phyloP scores from a whole-genome alignment of 2,888 invertebrate species.

The Conistra vaccinii region DNA sequence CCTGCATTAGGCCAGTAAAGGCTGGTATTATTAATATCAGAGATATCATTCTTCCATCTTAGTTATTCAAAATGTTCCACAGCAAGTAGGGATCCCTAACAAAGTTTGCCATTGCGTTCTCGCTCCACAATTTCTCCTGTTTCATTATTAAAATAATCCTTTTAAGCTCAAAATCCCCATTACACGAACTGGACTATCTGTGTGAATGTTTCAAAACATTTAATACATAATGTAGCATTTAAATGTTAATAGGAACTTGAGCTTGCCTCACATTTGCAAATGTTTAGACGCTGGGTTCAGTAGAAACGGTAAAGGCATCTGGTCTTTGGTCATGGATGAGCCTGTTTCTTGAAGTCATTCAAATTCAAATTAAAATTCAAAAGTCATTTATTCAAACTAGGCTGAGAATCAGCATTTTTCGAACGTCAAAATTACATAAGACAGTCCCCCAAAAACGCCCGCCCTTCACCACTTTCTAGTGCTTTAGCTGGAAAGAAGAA shows the following conservation, averaged over 20 bases:
- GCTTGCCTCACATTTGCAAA: slow-evolving; percentile 30
- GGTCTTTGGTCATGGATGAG: background rate
- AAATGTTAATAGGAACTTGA: slow-evolving; percentile 41
- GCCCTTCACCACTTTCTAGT: too few relatives aligned
- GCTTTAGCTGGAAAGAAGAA: too few relatives aligned
- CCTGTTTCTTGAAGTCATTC: too few relatives aligned
- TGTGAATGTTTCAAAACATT: slow-evolving; percentile 56
- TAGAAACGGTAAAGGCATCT: background rate
- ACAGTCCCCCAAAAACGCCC: too few relatives aligned
- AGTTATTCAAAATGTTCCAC: slow-evolving; percentile 8
- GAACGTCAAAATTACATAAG: too few relatives aligned
- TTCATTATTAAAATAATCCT: slow-evolving; percentile 66
- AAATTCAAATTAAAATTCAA: too few relatives aligned
- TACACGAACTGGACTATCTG: slow-evolving; percentile 51
- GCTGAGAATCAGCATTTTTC: too few relatives aligned
- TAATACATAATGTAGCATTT: slow-evolving; percentile 53
- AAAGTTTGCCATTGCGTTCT: slow-evolving; percentile 49
- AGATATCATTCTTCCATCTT: background rate
- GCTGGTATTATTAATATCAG: background rate
- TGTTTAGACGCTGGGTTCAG: slow-evolving; percentile 12
- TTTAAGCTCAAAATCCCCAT: slow-evolving; percentile 60
- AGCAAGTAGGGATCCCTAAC: slow-evolving; percentile 18
- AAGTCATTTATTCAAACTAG: too few relatives aligned
- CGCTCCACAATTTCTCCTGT: slow-evolving; percentile 41
- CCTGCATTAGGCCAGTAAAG: background rate